Percentiles rank a stretch among this genome's conserved stretches.
phyloP scores from a whole-genome alignment of 1,140 invertebrate genomes.

The Polypedilum vanderplanki region DNA sequence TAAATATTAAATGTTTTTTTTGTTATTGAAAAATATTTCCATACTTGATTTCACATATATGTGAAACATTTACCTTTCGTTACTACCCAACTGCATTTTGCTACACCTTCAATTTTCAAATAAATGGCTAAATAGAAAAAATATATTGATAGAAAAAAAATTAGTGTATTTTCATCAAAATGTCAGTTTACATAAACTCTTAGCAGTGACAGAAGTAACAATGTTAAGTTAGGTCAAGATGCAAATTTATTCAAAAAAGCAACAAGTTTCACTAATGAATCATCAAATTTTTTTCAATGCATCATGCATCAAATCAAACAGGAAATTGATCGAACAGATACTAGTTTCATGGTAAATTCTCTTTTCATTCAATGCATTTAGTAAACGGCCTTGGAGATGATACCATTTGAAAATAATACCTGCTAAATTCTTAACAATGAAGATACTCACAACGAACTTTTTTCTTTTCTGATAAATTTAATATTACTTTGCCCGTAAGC shows the following conservation, averaged over 20 bases:
- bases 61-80: neutral
- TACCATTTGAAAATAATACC: neutral
- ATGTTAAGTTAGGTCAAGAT: neutral
- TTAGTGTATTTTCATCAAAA: neutral
- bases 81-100: conserved; percentile 4
- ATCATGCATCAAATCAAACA: neutral
- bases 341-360: neutral
- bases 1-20: neutral
- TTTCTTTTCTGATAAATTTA: conserved; percentile 23
- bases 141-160: neutral
- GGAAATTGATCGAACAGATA: neutral
- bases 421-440: neutral
- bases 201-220: too few relatives aligned
- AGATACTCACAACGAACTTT: conserved; percentile 9
- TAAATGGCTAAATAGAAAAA: neutral
- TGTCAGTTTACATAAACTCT: neutral
- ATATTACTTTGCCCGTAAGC: conserved; percentile 28
- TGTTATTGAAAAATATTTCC: neutral
- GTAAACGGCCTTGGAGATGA: neutral
- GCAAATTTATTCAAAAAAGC: neutral
- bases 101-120: neutral
- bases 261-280: conserved; percentile 1
- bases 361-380: neutral
- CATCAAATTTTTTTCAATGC: neutral
- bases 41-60: neutral